Conservation (phyloP, 2,888 invertebrate species). For the Ferdinandea cuprea region DNA sequence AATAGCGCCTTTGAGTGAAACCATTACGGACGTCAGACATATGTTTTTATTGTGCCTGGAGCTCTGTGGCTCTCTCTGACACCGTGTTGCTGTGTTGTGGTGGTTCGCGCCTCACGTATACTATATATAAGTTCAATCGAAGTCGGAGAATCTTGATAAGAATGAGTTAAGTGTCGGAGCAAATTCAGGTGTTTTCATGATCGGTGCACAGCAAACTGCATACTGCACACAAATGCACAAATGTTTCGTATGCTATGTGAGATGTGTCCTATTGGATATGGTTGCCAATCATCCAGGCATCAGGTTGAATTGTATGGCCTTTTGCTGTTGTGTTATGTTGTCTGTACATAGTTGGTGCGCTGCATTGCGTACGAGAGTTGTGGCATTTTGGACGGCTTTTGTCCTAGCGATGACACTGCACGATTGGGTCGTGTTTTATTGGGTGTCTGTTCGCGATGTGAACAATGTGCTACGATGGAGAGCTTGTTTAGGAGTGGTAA, state of each 20-base stretch:
- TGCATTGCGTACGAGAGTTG: constrained; percentile 68
- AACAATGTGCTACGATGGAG: constrained; percentile 27
- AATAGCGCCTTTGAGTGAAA: constrained; percentile 69
- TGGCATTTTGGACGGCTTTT: constrained; percentile 72
- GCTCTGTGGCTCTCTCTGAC: constrained; percentile 44
- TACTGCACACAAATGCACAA: too few relatives aligned
- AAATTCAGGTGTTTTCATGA: constrained; percentile 73
- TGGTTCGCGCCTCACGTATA: constrained; percentile 29
- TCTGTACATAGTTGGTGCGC: constrained; percentile 1
- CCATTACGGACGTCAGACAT: constrained; percentile 72
- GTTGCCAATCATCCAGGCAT: constrained; percentile 73
- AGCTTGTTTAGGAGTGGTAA: constrained; percentile 59
- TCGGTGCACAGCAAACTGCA: too few relatives aligned
- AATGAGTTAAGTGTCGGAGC: constrained; percentile 74
- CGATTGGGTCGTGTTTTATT: constrained; percentile 73
- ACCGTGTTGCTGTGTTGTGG: constrained; percentile 20
- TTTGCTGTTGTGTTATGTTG: constrained; percentile 25
- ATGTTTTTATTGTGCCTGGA: constrained; percentile 72
- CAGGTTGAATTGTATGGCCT: constrained; percentile 71
- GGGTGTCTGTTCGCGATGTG: constrained; percentile 68
- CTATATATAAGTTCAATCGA: constrained; percentile 69
- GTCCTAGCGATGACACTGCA: constrained; percentile 72
- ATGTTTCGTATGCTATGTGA: constrained; percentile 36
- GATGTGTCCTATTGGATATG: constrained; percentile 73
- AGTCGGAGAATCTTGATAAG: constrained; percentile 71